Conservation (phyloP, 2,888 invertebrate genomes). For the Dryobotodes eremita region DNA sequence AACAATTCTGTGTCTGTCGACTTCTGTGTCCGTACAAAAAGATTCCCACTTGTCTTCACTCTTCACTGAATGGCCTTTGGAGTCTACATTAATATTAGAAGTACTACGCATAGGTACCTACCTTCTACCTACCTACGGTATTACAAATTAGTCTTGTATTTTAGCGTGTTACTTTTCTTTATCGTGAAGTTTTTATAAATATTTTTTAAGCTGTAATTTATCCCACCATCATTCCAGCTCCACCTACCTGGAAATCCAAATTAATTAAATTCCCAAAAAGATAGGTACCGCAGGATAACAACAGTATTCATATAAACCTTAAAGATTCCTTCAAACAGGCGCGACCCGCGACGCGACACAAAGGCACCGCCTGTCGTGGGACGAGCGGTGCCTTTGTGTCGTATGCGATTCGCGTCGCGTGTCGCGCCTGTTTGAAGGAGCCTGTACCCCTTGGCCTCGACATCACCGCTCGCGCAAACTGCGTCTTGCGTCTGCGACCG, state of each 20-base stretch:
- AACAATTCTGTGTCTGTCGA: too few species aligned
- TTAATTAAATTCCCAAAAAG: constrained; percentile 57
- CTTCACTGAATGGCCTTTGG: neutral
- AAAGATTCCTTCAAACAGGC: too few species aligned
- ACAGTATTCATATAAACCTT: constrained; percentile 51
- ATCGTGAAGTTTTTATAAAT: constrained; percentile 7
- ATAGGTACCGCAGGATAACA: constrained; percentile 53
- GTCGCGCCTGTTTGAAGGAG: too few species aligned
- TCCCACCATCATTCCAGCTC: neutral
- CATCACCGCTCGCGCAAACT: too few species aligned
- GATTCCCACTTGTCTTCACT: neutral
- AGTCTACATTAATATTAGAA: neutral
- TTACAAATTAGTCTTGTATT: too few species aligned
- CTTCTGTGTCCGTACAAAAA: too few species aligned
- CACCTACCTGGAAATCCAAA: constrained; percentile 24
- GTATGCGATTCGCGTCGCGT: too few species aligned
- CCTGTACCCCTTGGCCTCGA: neutral
- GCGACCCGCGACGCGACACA: too few species aligned
- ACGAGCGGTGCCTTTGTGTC: too few species aligned
- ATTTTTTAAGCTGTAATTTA: neutral
- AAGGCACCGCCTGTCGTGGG: too few species aligned
- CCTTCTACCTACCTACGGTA: neutral
- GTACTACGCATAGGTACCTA: neutral
- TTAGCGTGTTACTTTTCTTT: neutral
- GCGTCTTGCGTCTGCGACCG: too few species aligned